Evolutionary conservation across 2,113 vertebrate species (phyloP), one percentile per base, ranked within the genome.

Genomic region (Gavia stellata): DNA sequence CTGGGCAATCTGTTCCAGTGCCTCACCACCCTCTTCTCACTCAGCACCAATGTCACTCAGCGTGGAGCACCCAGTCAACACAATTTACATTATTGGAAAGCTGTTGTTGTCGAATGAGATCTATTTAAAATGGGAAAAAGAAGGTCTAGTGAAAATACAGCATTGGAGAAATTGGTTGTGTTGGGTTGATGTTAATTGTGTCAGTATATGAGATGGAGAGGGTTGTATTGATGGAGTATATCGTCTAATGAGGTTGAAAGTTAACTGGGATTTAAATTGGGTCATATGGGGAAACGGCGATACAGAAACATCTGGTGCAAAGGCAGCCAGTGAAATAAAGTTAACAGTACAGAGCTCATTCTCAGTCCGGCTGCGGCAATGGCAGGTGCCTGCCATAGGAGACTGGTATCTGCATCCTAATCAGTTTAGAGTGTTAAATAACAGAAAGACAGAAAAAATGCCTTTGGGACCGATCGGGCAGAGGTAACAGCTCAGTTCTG

Each of bases 201-300:
- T 83, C 82, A 18, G 21, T 77, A 38, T 17, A 18, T 26, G 83
- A 58, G 58, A 73, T 84, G 36, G 79, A 66, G 72, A 63, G 58
- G 56, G 36, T 63, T n/a, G 5, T 93, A 79, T 89, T 80, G 89
- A 74, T 87, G 67, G 81, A 67, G 29, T 28, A 4, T 53, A 1
- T 86, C 17, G 80, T 81, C 42, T 59, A 68, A 92, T 78, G 87
- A 93, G 55, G 31, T 58, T 92, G 70, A 86, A 88, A 70, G 66
- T 87, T 81, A 92, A 80, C 77, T 34, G 40, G 78, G 78, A 78
- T 82, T 94, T 92, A 66, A 92, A 68, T 19, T 61, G 83, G 78
- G 42, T 65, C 50, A 20, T 55, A 13, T 73, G 44, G 71, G 75
- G 84, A 91, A 91, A 59, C 14, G 44, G 31, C 79, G 74, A 2